phyloP scores from a whole-genome alignment of 2,113 vertebrate species.

The Mustela nigripes region DNA sequence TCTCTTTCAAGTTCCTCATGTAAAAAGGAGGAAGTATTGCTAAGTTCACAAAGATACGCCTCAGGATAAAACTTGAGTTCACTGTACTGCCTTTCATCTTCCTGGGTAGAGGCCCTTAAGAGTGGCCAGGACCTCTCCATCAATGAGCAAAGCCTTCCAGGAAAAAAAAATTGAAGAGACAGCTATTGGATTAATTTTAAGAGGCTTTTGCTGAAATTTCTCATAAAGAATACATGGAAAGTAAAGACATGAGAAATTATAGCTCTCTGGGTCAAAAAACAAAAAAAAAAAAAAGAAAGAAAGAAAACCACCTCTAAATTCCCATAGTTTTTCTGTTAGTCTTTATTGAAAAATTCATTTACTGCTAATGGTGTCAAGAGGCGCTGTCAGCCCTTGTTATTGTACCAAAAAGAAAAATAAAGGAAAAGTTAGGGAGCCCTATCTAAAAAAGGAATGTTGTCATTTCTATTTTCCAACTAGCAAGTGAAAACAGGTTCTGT shows the following conservation, averaged over 20 bases:
- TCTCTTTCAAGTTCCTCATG: slow-evolving; percentile 25
- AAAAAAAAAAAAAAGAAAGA: slow-evolving; percentile 34
- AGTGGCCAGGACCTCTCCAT: not conserved
- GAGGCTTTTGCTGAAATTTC: slow-evolving; percentile 34
- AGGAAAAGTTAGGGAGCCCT: not conserved
- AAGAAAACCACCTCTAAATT: slow-evolving; percentile 36
- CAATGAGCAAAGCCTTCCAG: not conserved
- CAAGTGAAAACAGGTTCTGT: slow-evolving; percentile 40
- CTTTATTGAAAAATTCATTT: slow-evolving; percentile 69
- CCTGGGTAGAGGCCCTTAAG: not conserved
- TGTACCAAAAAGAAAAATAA: slow-evolving; percentile 49
- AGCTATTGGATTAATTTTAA: slow-evolving; percentile 52
- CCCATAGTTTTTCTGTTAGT: slow-evolving; percentile 40
- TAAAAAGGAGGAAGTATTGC: not conserved
- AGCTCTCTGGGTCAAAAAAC: slow-evolving; percentile 17
- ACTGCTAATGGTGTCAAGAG: not conserved
- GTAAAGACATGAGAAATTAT: not conserved
- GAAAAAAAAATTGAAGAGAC: slow-evolving; percentile 38
- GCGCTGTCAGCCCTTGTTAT: slow-evolving; percentile 48
- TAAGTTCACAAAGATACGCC: slow-evolving; percentile 7
- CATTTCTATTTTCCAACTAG: slow-evolving; percentile 43
- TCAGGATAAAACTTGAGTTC: not conserved
- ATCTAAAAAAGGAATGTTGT: slow-evolving; percentile 8
- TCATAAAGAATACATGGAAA: slow-evolving; percentile 43
- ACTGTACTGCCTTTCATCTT: not conserved